phyloP scores from a whole-genome alignment of 2,888 invertebrate genomes.

The Himalopsyche tibetana region DNA sequence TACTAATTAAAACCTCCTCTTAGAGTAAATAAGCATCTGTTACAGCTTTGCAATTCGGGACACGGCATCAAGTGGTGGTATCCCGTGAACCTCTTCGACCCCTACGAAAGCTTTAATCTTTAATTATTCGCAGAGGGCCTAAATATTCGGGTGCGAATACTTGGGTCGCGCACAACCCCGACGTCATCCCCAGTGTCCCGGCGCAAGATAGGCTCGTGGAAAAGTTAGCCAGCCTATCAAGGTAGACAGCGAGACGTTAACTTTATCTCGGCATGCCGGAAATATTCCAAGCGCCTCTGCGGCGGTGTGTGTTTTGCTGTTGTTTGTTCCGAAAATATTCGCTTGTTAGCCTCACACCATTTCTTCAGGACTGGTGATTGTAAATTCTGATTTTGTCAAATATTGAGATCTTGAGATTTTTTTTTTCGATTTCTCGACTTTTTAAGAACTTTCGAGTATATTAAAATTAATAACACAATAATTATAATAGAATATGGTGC shows the following conservation, averaged over 20 bases:
- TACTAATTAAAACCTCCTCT: background rate
- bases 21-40: constrained; percentile 14
- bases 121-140: background rate
- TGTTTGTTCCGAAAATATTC: background rate
- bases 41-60: background rate
- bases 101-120: background rate
- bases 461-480: too few relatives aligned
- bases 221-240: constrained; percentile 9
- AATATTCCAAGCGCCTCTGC: background rate
- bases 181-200: background rate
- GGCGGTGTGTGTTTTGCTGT: background rate
- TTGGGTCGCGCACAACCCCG: background rate
- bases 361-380: too few relatives aligned
- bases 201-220: background rate
- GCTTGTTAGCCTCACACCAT: background rate
- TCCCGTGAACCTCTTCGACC: background rate
- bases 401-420: too few relatives aligned
- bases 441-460: too few relatives aligned
- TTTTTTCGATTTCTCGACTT: too few relatives aligned
- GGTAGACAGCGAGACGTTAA: background rate
- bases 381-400: too few relatives aligned
- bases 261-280: constrained; percentile 5
- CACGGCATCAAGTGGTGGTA: background rate
- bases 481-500: too few relatives aligned
- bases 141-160: constrained; percentile 5